Evolutionary conservation across 2,113 vertebrate species (phyloP).

Genomic region (Tympanuchus pallidicinctus): DNA sequence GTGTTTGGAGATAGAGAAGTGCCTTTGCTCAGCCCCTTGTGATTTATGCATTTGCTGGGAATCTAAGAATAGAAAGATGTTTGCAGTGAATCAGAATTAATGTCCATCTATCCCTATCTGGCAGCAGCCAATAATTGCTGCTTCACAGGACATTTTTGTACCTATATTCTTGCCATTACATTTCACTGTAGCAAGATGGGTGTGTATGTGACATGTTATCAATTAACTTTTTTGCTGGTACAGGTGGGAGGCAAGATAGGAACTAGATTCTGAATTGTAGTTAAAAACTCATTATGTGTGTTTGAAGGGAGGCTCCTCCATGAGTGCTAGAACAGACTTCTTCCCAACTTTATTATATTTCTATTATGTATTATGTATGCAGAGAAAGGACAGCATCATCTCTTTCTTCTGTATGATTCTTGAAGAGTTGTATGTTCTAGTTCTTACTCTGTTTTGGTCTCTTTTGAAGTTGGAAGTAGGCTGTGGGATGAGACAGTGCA

Average conservation of each 20-base stretch:
- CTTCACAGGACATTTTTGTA: not conserved
- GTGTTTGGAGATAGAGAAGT: not conserved
- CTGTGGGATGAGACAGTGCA: not conserved
- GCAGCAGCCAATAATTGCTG: conserved; percentile 3
- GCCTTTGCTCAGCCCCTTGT: accelerated
- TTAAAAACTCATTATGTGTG: not conserved
- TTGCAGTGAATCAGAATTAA: not conserved
- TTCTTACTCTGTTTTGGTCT: not conserved
- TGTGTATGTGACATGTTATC: not conserved
- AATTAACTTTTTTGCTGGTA: not conserved
- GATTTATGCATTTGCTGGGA: not conserved
- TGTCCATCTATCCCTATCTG: not conserved
- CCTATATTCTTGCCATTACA: not conserved
- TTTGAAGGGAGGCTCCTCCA: not conserved
- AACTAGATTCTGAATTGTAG: not conserved
- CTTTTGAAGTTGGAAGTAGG: not conserved
- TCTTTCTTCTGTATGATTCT: not conserved
- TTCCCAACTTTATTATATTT: not conserved
- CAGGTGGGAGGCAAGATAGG: not conserved
- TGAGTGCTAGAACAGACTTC: not conserved
- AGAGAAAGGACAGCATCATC: not conserved
- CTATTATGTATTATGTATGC: not conserved
- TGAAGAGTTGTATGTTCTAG: not conserved
- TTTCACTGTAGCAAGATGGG: not conserved
- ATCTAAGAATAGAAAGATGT: not conserved